Percentiles rank a stretch among this genome's conserved stretches.
Evolutionary conservation across 1,140 invertebrate genomes (phyloP).

Genomic region (Bombus consobrinus): DNA sequence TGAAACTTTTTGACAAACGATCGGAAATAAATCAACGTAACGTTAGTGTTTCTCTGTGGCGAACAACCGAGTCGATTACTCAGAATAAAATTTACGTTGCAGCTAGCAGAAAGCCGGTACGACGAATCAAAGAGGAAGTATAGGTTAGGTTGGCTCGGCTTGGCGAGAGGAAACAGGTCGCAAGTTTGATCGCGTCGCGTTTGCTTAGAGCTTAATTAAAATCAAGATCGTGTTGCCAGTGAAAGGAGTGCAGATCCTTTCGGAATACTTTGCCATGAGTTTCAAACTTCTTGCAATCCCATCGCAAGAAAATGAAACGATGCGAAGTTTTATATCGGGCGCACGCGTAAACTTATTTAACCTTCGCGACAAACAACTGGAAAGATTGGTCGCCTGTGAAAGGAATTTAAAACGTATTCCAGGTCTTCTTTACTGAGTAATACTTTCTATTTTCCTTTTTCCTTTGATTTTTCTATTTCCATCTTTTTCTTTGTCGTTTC

Average conservation of each 20-base stretch:
- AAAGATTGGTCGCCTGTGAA: constrained; percentile 7
- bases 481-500: background rate
- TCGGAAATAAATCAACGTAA: background rate
- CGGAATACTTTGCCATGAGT: background rate
- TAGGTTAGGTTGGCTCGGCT: too few relatives aligned
- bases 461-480: background rate
- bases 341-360: constrained; percentile 23
- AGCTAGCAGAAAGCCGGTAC: too few relatives aligned
- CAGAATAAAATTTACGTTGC: constrained; percentile 1
- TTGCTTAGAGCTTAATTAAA: constrained; percentile 22
- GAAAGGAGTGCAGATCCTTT: background rate
- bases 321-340: constrained; percentile 15
- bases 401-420: constrained; percentile 27
- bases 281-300: background rate
- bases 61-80: background rate
- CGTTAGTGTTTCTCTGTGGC: background rate
- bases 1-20: background rate
- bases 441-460: too few relatives aligned
- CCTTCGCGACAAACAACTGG: constrained; percentile 29
- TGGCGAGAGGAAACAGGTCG: background rate
- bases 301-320: constrained; percentile 5
- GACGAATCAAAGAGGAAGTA: constrained; percentile 1
- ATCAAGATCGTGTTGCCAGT: constrained; percentile 11
- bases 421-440: background rate
- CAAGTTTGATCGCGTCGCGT: constrained; percentile 5